Evolutionary conservation across 2,888 invertebrate species (phyloP), one percentile per base, ranked within the genome.

Genomic region (Kuschelorhynchus macadamiae): DNA sequence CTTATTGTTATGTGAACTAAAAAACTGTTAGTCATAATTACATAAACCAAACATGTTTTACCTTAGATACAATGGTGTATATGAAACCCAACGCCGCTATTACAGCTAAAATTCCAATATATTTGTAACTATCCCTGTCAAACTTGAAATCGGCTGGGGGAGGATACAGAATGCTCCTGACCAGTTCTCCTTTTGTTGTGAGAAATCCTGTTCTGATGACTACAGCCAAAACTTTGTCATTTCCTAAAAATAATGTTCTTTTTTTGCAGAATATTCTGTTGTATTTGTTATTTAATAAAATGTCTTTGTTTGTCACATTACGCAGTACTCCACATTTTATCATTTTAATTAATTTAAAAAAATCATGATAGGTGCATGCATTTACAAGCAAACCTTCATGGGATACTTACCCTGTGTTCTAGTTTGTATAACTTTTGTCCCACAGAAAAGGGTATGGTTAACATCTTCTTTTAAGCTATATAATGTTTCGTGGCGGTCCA

Each of bases 71-170:
- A 16, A 97, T 86, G 0, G 97, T 97, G 81, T 97, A 98, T 1
- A 91, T 84, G 69, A 97, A 92, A 0, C 98, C 98, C 30, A 92
- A 76, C 1, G 87, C 82, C 1, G 97, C 95, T 65, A 98, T 91
- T 17, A 87, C 77, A 0, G 92, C 92, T 39, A 98, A 85, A 21
- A 95, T 89, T 65, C 90, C 87, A 57, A 97, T 93, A 81, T 96
- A 97, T 81, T 93, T 94, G 85, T 95, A 95, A 0, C 96, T 95
- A 82, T 98, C 97, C 46, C 92, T 89, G 80, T 97, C 96, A 81
- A 98, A 97, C 84, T 96, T 96, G 85, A 97, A 97, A 83, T 97
- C 97, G 0, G 96, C 94, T 0, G 97, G 97, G 33, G 96, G 95
- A 0, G 98, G 98, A 82, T 95, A 97, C 76, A 98, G 86, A 73